These are phyloP conservation scores for Liodrosophila aerea DNA, from an alignment of 2,888 invertebrate species.

Conservation along the genomic window DNA sequence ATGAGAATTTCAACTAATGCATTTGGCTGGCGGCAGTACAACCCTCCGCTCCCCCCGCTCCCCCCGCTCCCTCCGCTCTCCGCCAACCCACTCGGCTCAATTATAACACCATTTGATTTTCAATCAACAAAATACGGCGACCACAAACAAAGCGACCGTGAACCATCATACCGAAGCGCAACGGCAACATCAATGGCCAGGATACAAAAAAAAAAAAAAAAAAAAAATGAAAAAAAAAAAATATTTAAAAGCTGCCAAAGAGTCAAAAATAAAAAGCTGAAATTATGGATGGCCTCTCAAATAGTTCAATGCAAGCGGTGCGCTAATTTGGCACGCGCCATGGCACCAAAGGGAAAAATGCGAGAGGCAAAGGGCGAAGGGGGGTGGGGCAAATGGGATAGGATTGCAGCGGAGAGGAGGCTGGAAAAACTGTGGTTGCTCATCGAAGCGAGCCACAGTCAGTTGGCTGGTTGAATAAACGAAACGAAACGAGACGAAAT, in stretches of 20 bases:
- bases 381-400: background rate
- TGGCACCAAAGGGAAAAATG: slow-evolving; percentile 29
- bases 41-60: background rate
- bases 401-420: background rate
- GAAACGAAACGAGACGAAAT: slow-evolving; percentile 45
- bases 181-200: slow-evolving; percentile 26
- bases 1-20: background rate
- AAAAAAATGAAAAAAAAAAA: slow-evolving; percentile 1
- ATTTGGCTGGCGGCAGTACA: background rate
- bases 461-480: slow-evolving; percentile 36
- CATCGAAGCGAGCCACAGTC: slow-evolving; percentile 40
- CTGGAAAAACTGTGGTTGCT: slow-evolving; percentile 25
- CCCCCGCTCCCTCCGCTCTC: background rate
- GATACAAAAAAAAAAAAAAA: slow-evolving; percentile 7
- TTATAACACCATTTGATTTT: slow-evolving; percentile 59
- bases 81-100: slow-evolving; percentile 35
- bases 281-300: slow-evolving; percentile 29
- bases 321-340: slow-evolving; percentile 77
- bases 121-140: slow-evolving; percentile 51
- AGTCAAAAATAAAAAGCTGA: background rate
- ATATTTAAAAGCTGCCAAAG: slow-evolving; percentile 17
- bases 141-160: slow-evolving; percentile 45
- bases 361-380: slow-evolving; percentile 2
- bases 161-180: slow-evolving; percentile 11
- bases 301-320: slow-evolving; percentile 67